Evolutionary conservation across 2,888 invertebrate genomes (phyloP).

Genomic region (Thecophora atra): DNA sequence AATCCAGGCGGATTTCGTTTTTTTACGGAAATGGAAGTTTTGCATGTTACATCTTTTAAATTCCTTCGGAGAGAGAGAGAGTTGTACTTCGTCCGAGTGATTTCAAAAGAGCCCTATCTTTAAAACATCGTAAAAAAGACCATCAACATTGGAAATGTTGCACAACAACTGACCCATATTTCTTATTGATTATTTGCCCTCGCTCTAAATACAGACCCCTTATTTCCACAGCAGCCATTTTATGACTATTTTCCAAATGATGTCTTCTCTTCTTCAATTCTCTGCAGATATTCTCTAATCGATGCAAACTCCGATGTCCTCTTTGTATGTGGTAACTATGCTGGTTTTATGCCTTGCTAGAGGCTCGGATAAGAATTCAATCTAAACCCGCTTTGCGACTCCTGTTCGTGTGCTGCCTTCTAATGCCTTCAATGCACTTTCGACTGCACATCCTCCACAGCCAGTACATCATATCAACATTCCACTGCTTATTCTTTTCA

Average conservation of each 20-base stretch:
- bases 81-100: too few species aligned
- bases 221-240: too few species aligned
- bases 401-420: conserved; percentile 29
- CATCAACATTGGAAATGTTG: too few species aligned
- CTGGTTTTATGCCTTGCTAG: too few species aligned
- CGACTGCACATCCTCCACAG: not conserved
- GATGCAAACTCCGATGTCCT: not conserved
- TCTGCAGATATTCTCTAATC: not conserved
- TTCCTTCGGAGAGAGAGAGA: too few species aligned
- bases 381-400: not conserved
- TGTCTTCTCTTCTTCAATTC: not conserved
- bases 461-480: not conserved
- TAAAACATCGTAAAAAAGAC: too few species aligned
- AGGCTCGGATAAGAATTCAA: not conserved
- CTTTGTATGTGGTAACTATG: not conserved
- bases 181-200: not conserved
- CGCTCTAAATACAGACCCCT: not conserved
- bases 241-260: too few species aligned
- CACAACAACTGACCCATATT: too few species aligned
- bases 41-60: too few species aligned
- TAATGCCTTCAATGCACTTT: conserved; percentile 2
- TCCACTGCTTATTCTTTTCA: conserved; percentile 1
- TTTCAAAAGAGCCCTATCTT: too few species aligned
- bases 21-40: too few species aligned
- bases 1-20: too few species aligned